Conservation (phyloP, 2,797 vertebrate genomes). For the Chloroceryle amazona region DNA sequence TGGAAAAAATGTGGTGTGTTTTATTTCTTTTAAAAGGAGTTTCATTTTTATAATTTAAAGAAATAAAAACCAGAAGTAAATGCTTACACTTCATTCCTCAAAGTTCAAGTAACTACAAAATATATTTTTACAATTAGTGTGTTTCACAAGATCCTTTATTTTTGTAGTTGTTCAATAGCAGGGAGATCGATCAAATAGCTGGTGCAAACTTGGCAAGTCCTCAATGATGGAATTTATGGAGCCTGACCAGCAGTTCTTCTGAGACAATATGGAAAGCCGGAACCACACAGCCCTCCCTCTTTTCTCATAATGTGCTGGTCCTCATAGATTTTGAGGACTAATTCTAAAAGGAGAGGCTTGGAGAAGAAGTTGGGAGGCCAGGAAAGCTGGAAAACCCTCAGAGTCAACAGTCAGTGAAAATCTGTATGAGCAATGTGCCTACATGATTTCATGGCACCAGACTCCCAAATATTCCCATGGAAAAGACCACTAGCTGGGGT, state of each 20-base stretch:
- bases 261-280: not conserved
- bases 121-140: not conserved
- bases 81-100: not conserved
- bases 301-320: not conserved
- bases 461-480: not conserved
- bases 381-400: not conserved
- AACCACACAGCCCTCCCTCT: not conserved
- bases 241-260: not conserved
- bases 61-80: not conserved
- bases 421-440: not conserved
- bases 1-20: not conserved
- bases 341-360: not conserved
- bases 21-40: not conserved
- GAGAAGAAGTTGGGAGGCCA: not conserved
- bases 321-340: not conserved
- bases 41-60: not conserved
- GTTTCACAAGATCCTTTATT: not conserved
- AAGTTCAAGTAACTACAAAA: rapidly evolving
- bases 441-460: not conserved
- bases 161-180: not conserved
- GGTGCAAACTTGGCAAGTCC: not conserved
- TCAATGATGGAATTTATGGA: not conserved
- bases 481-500: not conserved
- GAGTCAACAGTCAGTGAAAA: rapidly evolving
- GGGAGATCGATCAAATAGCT: not conserved